Evolutionary conservation across 2,888 invertebrate genomes (phyloP).

Genomic region (Atrina japonica): DNA sequence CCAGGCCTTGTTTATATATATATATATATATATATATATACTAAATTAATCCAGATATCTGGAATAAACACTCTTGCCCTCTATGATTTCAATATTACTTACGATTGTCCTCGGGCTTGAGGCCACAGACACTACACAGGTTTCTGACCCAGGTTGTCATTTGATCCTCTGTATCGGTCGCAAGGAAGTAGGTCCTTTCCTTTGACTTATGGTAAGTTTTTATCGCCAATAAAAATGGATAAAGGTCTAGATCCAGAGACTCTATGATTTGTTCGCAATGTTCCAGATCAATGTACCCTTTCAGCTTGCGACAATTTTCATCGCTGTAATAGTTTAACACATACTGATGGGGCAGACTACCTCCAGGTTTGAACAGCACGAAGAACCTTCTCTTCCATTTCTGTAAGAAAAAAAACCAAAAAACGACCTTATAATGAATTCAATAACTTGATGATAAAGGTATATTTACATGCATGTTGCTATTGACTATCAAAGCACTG

Average conservation of each 20-base stretch:
- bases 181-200: constrained; percentile 94
- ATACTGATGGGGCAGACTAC: constrained; percentile 96
- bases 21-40: too few relatives aligned
- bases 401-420: constrained; percentile 82
- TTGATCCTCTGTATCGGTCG: constrained; percentile 94
- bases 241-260: constrained; percentile 75
- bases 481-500: too few relatives aligned
- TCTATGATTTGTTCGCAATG: constrained; percentile 94
- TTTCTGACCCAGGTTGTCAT: constrained; percentile 98
- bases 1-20: too few relatives aligned
- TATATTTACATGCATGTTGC: too few relatives aligned
- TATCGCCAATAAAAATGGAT: constrained; percentile 75
- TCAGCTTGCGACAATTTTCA: constrained; percentile 73
- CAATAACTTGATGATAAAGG: too few relatives aligned
- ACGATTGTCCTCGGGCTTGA: constrained; percentile 74
- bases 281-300: constrained; percentile 89
- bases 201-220: constrained; percentile 73
- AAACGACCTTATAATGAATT: too few relatives aligned
- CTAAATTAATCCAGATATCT: too few relatives aligned
- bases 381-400: constrained; percentile 98
- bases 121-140: constrained; percentile 94
- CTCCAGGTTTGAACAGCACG: constrained; percentile 90
- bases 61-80: too few relatives aligned
- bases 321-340: constrained; percentile 96
- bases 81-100: too few relatives aligned